Base-by-base conservation (phyloP, 2,113 vertebrate species). In the Morone chrysops region DNA sequence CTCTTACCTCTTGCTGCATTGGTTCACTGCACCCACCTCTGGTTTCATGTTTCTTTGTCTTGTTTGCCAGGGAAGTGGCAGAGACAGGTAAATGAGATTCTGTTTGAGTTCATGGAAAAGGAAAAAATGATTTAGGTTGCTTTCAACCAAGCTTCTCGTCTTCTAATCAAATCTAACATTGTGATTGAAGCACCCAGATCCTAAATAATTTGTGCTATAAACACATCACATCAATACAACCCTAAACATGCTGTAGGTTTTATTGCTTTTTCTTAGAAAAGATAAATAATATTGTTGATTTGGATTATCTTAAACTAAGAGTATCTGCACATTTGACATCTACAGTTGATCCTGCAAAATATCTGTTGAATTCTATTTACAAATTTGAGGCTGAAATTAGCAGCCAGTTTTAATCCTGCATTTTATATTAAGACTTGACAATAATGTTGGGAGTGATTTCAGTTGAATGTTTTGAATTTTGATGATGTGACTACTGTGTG, bases 1-100 rank as follows among this genome's bases (percentile, higher is more conserved):
- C 5, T 67, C 59, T 76, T 71, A 73, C 38, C 45, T 84, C 62
- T 20, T 48, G 6, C 76, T 62, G 25, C 68, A 75, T 80, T 56
- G 66, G 80, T 81, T 7, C 74, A 72, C 41, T 66, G 71, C 65
- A 61, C 38, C n/a, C 63, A 86, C 67, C 18, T 65, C 76, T 22
- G 45, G 66, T 76, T 40, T 83, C 25, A 71, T 63, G 56, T 73
- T 83, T 83, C 53, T 81, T 70, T 59, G 41, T 31, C 38, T 54
- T 3, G 53, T 81, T 76, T 77, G 62, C 3, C 56, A 60, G 79
- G 57, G 47, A 82, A 67, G 57, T 81, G 38, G 51, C 43, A 62
- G 25, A 77, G 60, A 70, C 36, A 47, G 69, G 6, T 47, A 68
- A 66, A 88, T 72, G 10, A 25, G 17, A 88, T 71, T 70, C 40